phyloP scores from a whole-genome alignment of 1,140 invertebrate genomes.

The Carcinoscorpius rotundicauda region DNA sequence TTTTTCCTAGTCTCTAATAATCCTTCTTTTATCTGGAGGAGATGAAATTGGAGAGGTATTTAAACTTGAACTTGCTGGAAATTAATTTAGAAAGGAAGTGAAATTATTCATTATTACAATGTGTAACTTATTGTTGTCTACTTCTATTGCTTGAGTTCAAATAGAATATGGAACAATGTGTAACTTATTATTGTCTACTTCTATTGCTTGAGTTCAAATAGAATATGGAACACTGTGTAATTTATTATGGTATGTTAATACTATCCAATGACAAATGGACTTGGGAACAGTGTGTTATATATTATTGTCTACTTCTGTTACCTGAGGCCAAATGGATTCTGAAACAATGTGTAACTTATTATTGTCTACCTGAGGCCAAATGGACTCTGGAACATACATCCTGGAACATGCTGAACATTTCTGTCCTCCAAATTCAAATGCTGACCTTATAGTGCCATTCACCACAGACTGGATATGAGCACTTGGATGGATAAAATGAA shows the following conservation, averaged over 20 bases:
- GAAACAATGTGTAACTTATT: conserved; percentile 34
- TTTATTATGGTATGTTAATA: too few relatives aligned
- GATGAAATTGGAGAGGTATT: too few relatives aligned
- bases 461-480: conserved; percentile 76
- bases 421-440: conserved; percentile 93
- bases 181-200: too few relatives aligned
- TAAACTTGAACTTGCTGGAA: not conserved
- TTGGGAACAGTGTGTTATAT: too few relatives aligned
- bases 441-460: conserved; percentile 68
- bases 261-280: too few relatives aligned
- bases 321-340: too few relatives aligned
- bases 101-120: not conserved
- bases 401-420: conserved; percentile 98
- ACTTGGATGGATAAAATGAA: conserved; percentile 87
- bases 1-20: conserved; percentile 49
- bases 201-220: too few relatives aligned
- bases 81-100: not conserved
- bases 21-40: conserved; percentile 43
- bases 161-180: not conserved
- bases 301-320: too few relatives aligned
- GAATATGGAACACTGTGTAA: not conserved
- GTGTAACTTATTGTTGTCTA: too few relatives aligned
- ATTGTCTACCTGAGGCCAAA: conserved; percentile 53
- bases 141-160: too few relatives aligned
- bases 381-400: conserved; percentile 83